Evolutionary conservation across 2,888 invertebrate genomes (phyloP).

Genomic region (Corythucha ciliata): DNA sequence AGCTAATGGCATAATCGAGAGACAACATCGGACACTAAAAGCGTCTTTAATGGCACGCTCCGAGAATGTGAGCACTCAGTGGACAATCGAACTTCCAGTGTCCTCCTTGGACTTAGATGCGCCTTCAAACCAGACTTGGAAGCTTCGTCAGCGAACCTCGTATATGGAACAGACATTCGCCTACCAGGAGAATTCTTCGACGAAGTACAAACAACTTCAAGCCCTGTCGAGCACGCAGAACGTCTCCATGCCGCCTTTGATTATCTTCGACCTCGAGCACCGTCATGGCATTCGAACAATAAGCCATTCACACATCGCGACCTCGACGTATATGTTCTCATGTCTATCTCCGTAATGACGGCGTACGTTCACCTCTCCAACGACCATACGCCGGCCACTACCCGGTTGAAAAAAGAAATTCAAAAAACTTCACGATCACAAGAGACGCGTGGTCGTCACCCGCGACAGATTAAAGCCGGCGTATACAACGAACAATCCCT

Average conservation of each 20-base stretch:
- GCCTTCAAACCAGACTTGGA: slow-evolving; percentile 8
- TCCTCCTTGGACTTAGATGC: slow-evolving; percentile 12
- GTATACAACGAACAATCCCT: too few species aligned
- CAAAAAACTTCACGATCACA: not conserved
- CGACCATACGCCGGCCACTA: slow-evolving; percentile 1
- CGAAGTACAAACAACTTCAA: not conserved
- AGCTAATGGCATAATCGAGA: slow-evolving; percentile 14
- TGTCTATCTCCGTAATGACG: slow-evolving; percentile 5
- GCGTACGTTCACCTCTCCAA: not conserved
- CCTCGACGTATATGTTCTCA: slow-evolving; percentile 10
- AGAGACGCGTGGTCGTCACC: not conserved
- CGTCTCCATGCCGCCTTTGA: slow-evolving; percentile 6
- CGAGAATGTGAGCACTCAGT: not conserved
- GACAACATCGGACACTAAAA: slow-evolving; percentile 10
- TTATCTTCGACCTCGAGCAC: not conserved
- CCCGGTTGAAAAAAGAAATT: not conserved
- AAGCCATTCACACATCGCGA: slow-evolving; percentile 6
- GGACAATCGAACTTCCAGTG: slow-evolving; percentile 7
- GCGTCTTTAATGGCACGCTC: slow-evolving; percentile 11
- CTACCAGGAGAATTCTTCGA: slow-evolving; percentile 37
- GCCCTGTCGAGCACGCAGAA: not conserved
- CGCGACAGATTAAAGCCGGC: slow-evolving; percentile 6
- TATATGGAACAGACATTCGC: slow-evolving; percentile 37
- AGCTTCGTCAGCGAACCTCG: slow-evolving; percentile 37
- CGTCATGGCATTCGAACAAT: not conserved